Base-by-base conservation (phyloP, 2,888 invertebrate genomes). In the Lacanobia wlatinum region DNA sequence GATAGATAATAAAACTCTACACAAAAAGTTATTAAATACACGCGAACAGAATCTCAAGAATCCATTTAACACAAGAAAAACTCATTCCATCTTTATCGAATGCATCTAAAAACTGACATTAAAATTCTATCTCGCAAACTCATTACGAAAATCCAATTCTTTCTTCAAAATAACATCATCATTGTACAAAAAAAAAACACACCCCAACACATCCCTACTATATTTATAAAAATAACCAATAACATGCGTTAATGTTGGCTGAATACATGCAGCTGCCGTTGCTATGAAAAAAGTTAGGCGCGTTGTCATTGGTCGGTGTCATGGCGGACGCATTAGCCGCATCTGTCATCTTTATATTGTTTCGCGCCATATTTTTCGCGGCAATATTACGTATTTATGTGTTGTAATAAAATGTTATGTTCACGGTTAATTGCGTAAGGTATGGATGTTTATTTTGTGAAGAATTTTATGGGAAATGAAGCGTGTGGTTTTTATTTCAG, bases 261-360 rank as follows among this genome's bases (percentile, higher is more conserved):
- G 92, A 91, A 91, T 87, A 88, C 86, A 74, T 82, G 92, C 94
- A 94, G 94, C 93, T 94, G 94, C 92, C 90, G 91, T 87, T 87
- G 87, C 87, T 85, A 90, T 88, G 90, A 91, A 94, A 93, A 94
- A 94, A 91, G 88, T 87, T 90, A 87, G 85, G 79, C 80, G 85
- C 73, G 83, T 86, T 89, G 84, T 90, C 86, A 94, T 94, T 94
- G 94, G 94, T 84, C 85, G 91, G 82, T 76, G 76, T 86, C 88
- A 91, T 91, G 91, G 92, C 92, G 93, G 91, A 87, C 89, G 90
- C 94, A 94, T 94, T 94, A 94, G 87, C 82, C 85, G 87, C 94
- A 94, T 94, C 94, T 94, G 94, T 94, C 94, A 93, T 88, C 89
- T 89, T 90, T 87, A 90, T 93, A 92, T 94, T 93, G 92, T 93